Percentiles rank a stretch among this genome's conserved stretches.
Conservation (phyloP, 2,888 invertebrate genomes). For the Heliconius aoede region DNA sequence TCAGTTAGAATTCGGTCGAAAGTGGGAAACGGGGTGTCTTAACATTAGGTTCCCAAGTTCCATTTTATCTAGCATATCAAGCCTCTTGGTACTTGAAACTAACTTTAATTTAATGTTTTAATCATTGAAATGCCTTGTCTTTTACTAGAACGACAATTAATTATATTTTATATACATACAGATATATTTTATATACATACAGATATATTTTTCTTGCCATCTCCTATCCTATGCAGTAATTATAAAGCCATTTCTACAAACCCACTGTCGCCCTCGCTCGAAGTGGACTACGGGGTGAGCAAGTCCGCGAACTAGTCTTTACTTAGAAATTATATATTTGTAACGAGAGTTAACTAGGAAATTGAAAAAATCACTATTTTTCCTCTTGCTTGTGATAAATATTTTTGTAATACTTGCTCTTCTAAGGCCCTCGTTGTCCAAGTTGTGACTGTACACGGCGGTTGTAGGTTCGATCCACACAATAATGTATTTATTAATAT, state of each 20-base stretch:
- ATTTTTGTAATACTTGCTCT: not conserved
- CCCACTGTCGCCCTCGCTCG: slow-evolving; percentile 6
- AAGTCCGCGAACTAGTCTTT: slow-evolving; percentile 23
- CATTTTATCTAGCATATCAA: no score
- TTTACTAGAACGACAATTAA: not conserved
- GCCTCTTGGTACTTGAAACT: no score
- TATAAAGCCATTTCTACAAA: slow-evolving; percentile 5
- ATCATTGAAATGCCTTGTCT: not conserved
- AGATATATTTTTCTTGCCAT: not conserved
- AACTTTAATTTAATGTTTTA: not conserved
- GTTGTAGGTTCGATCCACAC: no score
- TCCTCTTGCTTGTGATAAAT: not conserved
- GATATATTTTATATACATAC: not conserved
- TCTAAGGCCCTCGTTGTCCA: no score
- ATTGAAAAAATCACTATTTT: not conserved
- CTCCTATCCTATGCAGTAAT: slow-evolving; percentile 5
- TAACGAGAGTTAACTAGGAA: not conserved
- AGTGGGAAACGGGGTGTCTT: no score
- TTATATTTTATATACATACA: not conserved
- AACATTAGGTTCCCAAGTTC: no score
- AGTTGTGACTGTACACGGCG: no score
- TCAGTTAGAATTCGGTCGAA: no score
- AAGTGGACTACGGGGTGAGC: slow-evolving; percentile 45
- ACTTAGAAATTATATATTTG: slow-evolving; percentile 17
- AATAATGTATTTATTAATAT: no score